A percentile compares a stretch with the other conserved stretches of the same genome.
phyloP scores from a whole-genome alignment of 2,888 invertebrate species.

The Boloria selene region DNA sequence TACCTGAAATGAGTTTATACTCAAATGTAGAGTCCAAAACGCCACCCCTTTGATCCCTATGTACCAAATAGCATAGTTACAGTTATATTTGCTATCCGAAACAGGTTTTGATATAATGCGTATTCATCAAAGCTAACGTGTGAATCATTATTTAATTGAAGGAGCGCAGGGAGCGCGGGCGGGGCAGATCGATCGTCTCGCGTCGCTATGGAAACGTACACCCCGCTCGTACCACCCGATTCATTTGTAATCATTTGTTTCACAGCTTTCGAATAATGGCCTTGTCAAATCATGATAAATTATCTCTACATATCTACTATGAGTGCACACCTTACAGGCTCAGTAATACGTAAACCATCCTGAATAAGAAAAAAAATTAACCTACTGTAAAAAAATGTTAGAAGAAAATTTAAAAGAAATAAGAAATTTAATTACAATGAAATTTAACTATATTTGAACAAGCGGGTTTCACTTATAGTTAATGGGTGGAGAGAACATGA shows the following conservation, averaged over 20 bases:
- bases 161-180: slow-evolving; percentile 54
- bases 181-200: slow-evolving; percentile 76
- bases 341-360: background rate
- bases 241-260: slow-evolving; percentile 83
- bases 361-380: too few relatives aligned
- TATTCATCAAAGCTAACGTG: slow-evolving; percentile 67
- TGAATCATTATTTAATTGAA: slow-evolving; percentile 80
- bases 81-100: slow-evolving; percentile 43
- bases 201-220: slow-evolving; percentile 68
- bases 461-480: slow-evolving; percentile 45
- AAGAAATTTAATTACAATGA: background rate
- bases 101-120: slow-evolving; percentile 50
- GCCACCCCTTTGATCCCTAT: slow-evolving; percentile 7
- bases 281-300: slow-evolving; percentile 74
- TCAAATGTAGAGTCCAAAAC: background rate
- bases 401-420: background rate
- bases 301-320: slow-evolving; percentile 43
- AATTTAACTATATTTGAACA: slow-evolving; percentile 42
- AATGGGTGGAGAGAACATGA: slow-evolving; percentile 38
- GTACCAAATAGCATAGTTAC: slow-evolving; percentile 20
- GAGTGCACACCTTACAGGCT: slow-evolving; percentile 7
- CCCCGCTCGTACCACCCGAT: slow-evolving; percentile 57
- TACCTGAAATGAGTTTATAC: slow-evolving; percentile 12
- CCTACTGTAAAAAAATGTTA: too few relatives aligned
- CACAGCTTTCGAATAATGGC: slow-evolving; percentile 74